These are phyloP conservation scores for Oceanites oceanicus DNA, from an alignment of 2,113 vertebrate genomes.

Conservation along the genomic window DNA sequence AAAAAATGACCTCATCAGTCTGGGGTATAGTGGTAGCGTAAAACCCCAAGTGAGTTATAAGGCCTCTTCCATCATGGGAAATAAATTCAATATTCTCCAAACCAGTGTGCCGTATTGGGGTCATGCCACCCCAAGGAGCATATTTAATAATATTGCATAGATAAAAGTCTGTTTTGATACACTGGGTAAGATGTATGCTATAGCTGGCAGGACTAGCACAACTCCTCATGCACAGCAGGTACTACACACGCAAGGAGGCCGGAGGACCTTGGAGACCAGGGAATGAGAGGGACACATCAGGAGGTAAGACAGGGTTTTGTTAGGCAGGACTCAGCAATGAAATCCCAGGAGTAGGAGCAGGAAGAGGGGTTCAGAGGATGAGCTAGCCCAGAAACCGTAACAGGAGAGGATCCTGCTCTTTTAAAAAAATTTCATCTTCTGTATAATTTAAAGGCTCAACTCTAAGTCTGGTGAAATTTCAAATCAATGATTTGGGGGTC, in stretches of 20 bases:
- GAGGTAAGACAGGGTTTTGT: not conserved
- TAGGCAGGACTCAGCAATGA: not conserved
- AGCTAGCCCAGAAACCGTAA: not conserved
- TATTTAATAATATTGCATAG: not conserved
- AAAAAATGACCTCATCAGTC: constrained; percentile 1
- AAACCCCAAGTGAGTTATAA: not conserved
- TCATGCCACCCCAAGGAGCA: not conserved
- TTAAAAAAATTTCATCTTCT: not conserved
- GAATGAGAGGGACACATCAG: not conserved
- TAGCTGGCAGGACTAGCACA: not conserved
- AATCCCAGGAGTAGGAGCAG: not conserved
- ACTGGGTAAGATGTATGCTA: not conserved
- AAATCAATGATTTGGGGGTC: not conserved
- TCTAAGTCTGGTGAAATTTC: not conserved
- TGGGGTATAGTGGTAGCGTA: not conserved
- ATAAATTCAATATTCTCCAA: constrained; percentile 21
- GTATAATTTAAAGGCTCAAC: not conserved
- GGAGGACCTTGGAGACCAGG: not conserved
- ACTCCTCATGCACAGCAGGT: not conserved
- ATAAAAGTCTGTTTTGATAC: not conserved
- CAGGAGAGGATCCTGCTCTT: not conserved
- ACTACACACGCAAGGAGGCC: not conserved
- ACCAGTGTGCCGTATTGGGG: not conserved
- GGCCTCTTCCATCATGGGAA: constrained; percentile 1
- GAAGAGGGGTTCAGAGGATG: not conserved